Conservation (phyloP, 2,888 invertebrate genomes). For the Meloe dianella region DNA sequence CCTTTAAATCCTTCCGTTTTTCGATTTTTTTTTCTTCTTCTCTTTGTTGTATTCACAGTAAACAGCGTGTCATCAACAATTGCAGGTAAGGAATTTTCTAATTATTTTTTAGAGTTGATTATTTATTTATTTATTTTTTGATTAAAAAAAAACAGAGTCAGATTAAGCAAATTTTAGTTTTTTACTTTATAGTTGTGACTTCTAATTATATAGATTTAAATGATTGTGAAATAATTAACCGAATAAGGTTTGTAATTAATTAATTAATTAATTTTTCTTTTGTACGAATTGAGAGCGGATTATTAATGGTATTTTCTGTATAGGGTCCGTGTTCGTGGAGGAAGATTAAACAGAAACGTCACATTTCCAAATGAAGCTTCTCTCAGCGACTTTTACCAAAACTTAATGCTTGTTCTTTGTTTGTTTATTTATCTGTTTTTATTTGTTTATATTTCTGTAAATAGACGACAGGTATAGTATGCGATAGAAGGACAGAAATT, state of each 20-base stretch:
- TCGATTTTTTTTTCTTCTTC: conserved; percentile 14
- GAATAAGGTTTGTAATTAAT: conserved; percentile 25
- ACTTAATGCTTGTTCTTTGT: conserved; percentile 11
- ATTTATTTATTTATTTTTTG: background rate
- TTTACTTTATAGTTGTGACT: conserved; percentile 4
- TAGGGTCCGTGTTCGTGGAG: conserved; percentile 6
- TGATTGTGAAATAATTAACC: background rate
- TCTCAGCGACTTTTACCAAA: background rate
- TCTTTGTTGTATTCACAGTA: conserved; percentile 15
- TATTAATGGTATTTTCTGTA: conserved; percentile 13
- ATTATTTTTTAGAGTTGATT: conserved; percentile 15
- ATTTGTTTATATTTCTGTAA: background rate
- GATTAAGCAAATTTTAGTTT: background rate
- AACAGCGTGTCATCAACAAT: background rate
- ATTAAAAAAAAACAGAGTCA: conserved; percentile 1
- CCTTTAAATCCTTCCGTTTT: conserved; percentile 11
- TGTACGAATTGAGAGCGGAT: background rate
- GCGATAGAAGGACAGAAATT: conserved; percentile 5
- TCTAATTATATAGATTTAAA: background rate
- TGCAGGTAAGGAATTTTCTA: conserved; percentile 22
- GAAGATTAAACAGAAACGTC: background rate
- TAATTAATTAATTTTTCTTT: conserved; percentile 17
- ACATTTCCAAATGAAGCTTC: conserved; percentile 1
- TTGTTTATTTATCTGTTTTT: conserved; percentile 15
- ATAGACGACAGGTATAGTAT: conserved; percentile 25